phyloP scores from a whole-genome alignment of 2,888 invertebrate species.

The Diploptera punctata region DNA sequence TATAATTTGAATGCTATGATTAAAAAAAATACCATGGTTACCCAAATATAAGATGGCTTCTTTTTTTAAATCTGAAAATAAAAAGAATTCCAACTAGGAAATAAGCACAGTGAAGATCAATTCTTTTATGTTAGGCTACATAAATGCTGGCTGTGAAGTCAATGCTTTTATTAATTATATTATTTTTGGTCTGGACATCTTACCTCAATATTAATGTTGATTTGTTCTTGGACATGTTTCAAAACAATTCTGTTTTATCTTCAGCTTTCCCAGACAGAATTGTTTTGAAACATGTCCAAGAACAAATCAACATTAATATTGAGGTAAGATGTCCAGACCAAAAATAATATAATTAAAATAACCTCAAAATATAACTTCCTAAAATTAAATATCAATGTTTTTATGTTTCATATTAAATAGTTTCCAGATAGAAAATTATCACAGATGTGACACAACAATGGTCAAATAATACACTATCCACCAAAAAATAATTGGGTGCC shows the following conservation, averaged over 20 bases:
- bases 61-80: background rate
- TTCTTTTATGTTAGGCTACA: background rate
- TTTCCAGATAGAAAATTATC: background rate
- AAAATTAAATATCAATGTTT: no score
- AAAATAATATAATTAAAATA: no score
- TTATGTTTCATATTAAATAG: background rate
- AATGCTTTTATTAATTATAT: background rate
- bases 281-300: no score
- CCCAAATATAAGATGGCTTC: background rate
- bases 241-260: no score
- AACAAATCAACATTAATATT: no score
- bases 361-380: no score
- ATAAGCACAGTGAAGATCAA: background rate
- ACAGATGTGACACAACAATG: background rate
- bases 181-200: no score
- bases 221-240: no score
- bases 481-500: background rate
- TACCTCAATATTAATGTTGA: no score
- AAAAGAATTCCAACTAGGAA: background rate
- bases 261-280: no score
- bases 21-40: background rate
- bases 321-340: no score
- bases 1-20: background rate
- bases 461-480: background rate
- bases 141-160: background rate